Evolutionary conservation across 2,797 vertebrate genomes (phyloP).

Genomic region (Gymnoscopelus microlampas): DNA sequence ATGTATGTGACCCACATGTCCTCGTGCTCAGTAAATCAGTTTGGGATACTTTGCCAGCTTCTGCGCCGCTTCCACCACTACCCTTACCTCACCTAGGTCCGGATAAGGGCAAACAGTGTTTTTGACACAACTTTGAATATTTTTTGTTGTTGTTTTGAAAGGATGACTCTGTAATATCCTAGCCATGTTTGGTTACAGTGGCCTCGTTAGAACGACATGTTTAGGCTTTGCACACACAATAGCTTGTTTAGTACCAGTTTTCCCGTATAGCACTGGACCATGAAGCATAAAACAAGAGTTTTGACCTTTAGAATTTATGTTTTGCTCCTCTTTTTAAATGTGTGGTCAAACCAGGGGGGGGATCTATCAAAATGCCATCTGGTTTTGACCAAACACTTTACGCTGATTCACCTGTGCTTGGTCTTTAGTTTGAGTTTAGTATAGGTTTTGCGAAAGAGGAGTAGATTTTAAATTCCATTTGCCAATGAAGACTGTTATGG

Average conservation of each 20-base stretch:
- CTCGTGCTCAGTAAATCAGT: conserved; percentile 29
- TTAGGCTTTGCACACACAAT: conserved; percentile 28
- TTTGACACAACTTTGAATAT: conserved; percentile 1
- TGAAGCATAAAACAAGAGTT: conserved; percentile 36
- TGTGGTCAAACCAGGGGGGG: neutral
- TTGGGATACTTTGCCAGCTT: conserved; percentile 34
- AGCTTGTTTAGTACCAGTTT: conserved; percentile 13
- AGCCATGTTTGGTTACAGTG: conserved; percentile 34
- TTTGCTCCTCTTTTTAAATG: conserved; percentile 25
- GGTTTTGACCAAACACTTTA: conserved; percentile 1
- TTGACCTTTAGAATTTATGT: conserved; percentile 20
- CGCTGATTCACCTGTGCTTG: conserved; percentile 35
- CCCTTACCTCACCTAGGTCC: conserved; percentile 18
- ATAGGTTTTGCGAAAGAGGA: conserved; percentile 15
- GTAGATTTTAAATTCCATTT: conserved; percentile 33
- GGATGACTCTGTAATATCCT: conserved; percentile 24
- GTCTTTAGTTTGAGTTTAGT: conserved; percentile 14
- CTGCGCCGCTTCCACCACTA: conserved; percentile 45
- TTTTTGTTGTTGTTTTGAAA: conserved; percentile 16
- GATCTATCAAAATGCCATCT: neutral
- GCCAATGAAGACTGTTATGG: conserved; percentile 53
- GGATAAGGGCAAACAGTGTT: conserved; percentile 31
- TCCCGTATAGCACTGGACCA: conserved; percentile 59
- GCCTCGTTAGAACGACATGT: conserved; percentile 27
- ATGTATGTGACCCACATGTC: conserved; percentile 39